Percentiles rank a stretch among this genome's conserved stretches.
Conservation (phyloP, 1,140 invertebrate species). For the Drosophila oshimai region DNA sequence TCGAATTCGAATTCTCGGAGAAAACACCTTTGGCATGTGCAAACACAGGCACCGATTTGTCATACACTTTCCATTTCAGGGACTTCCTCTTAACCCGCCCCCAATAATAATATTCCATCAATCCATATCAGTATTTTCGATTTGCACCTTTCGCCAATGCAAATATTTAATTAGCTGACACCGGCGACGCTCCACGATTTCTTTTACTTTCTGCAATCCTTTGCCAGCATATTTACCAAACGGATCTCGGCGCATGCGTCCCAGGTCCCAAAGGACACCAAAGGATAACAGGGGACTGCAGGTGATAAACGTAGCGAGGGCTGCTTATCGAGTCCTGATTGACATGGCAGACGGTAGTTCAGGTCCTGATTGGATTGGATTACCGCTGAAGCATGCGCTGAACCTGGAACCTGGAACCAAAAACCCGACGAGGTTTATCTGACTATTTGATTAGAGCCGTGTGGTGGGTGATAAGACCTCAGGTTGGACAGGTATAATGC, state of each 20-base stretch:
- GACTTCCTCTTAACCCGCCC: slow-evolving; percentile 61
- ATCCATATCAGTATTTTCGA: slow-evolving; percentile 38
- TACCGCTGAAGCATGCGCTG: slow-evolving; percentile 8
- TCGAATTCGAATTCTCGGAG: slow-evolving; percentile 21
- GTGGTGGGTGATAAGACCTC: slow-evolving; percentile 9
- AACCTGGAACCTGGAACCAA: no score
- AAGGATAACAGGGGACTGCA: slow-evolving; percentile 18
- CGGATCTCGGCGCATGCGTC: slow-evolving; percentile 40
- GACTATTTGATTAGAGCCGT: slow-evolving; percentile 24
- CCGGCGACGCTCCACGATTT: slow-evolving; percentile 10
- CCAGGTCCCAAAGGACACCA: slow-evolving; percentile 8
- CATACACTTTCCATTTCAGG: slow-evolving; percentile 50
- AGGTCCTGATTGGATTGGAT: slow-evolving; percentile 34
- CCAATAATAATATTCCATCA: slow-evolving; percentile 44
- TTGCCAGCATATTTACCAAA: slow-evolving; percentile 44
- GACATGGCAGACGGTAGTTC: slow-evolving; percentile 44
- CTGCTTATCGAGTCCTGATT: slow-evolving; percentile 55
- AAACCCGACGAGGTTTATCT: slow-evolving; percentile 28
- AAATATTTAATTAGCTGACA: slow-evolving; percentile 78
- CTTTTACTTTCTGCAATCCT: slow-evolving; percentile 49
- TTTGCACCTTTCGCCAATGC: slow-evolving; percentile 70
- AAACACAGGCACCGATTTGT: slow-evolving; percentile 42
- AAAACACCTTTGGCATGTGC: slow-evolving; percentile 53
- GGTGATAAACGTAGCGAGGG: slow-evolving; percentile 52
- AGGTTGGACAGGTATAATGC: slow-evolving; percentile 16